Evolutionary conservation across 2,113 vertebrate genomes (phyloP).

Genomic region (Ceyx melanurus): DNA sequence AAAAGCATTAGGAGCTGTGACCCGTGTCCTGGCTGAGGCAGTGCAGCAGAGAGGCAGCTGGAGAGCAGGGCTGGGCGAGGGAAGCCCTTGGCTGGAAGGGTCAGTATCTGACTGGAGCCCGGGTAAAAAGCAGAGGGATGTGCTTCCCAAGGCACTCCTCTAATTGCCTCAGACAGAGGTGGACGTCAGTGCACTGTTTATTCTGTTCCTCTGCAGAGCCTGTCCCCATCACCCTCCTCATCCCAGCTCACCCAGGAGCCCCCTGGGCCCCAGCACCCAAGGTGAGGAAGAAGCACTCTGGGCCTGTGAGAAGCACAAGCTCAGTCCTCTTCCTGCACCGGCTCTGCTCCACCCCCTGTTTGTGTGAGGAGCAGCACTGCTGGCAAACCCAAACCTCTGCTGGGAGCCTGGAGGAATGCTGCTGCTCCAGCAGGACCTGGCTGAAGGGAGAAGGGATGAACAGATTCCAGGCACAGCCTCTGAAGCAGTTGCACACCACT

Average conservation of each 20-base stretch:
- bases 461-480: accelerated
- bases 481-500: neutral
- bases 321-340: neutral
- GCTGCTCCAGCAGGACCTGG: accelerated
- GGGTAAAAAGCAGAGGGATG: neutral
- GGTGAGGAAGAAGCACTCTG: neutral
- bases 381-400: neutral
- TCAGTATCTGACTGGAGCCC: neutral
- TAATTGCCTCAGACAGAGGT: accelerated
- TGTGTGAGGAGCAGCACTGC: neutral
- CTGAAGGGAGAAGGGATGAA: neutral
- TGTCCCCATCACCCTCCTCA: neutral
- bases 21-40: neutral
- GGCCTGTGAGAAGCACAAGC: neutral
- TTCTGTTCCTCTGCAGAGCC: neutral
- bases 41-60: neutral
- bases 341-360: too few species aligned
- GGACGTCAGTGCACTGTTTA: accelerated
- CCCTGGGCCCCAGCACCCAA: neutral
- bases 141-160: too few species aligned
- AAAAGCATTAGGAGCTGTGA: neutral
- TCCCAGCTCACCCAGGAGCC: accelerated
- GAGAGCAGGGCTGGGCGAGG: neutral
- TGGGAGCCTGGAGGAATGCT: neutral
- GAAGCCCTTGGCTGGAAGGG: neutral